Conservation (phyloP, 2,797 vertebrate species). For the Gymnoscopelus microlampas region DNA sequence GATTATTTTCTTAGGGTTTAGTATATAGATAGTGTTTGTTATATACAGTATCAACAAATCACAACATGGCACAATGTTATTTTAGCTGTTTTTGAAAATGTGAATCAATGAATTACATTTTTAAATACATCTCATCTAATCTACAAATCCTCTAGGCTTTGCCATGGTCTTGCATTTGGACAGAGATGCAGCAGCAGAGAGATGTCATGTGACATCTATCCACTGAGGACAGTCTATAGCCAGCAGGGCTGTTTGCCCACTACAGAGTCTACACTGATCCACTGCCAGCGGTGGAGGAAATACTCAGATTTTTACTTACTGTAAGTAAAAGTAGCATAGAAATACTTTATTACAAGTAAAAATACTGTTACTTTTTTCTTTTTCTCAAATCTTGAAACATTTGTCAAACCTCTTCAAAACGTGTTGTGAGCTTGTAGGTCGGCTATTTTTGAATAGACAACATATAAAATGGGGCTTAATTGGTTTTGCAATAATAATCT, state of each 20-base stretch:
- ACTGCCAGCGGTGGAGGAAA: too few relatives aligned
- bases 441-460: too few relatives aligned
- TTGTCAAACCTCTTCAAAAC: too few relatives aligned
- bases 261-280: background rate
- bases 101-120: too few relatives aligned
- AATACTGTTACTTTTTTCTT: too few relatives aligned
- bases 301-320: too few relatives aligned
- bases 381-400: too few relatives aligned
- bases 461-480: too few relatives aligned
- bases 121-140: background rate
- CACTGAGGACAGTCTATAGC: background rate
- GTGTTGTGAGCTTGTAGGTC: too few relatives aligned
- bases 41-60: background rate
- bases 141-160: background rate
- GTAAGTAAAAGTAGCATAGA: too few relatives aligned
- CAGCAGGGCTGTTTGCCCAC: background rate
- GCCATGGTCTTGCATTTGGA: background rate
- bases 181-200: background rate
- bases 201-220: slow-evolving; percentile 6
- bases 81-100: background rate
- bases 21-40: background rate
- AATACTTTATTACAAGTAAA: too few relatives aligned
- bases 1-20: background rate
- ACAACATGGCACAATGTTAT: background rate
- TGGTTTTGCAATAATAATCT: too few relatives aligned